Percentiles rank a stretch among this genome's conserved stretches.
Evolutionary conservation across 2,888 invertebrate genomes (phyloP).

Genomic region (Nomada fabriciana): DNA sequence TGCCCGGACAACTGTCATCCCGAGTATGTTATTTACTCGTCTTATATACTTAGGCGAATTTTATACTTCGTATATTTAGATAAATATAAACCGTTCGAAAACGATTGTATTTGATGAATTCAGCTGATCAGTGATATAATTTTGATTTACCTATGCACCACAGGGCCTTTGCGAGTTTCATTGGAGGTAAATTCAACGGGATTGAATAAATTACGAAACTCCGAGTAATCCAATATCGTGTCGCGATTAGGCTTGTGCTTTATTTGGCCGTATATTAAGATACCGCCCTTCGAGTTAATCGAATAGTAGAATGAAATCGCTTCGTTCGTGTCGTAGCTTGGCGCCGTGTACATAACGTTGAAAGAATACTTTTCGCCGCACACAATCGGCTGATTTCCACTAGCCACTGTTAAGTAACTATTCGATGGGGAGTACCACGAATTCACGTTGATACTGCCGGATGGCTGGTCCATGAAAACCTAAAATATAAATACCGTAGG

Average conservation of each 20-base stretch:
- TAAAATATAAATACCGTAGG: slow-evolving; percentile 35
- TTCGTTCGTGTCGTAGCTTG: slow-evolving; percentile 65
- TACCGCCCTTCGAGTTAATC: slow-evolving; percentile 81
- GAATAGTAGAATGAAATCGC: slow-evolving; percentile 81
- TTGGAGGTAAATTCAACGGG: slow-evolving; percentile 75
- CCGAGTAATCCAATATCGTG: slow-evolving; percentile 79
- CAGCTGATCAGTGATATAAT: neutral
- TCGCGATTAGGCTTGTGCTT: slow-evolving; percentile 81
- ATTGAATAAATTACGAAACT: slow-evolving; percentile 80
- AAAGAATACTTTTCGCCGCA: slow-evolving; percentile 83
- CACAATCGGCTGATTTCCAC: slow-evolving; percentile 79
- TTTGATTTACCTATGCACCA: slow-evolving; percentile 76
- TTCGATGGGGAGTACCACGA: slow-evolving; percentile 82
- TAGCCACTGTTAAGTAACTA: slow-evolving; percentile 79
- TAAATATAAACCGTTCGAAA: neutral
- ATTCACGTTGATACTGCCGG: slow-evolving; percentile 80
- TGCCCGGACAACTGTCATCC: no score
- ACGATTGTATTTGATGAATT: neutral
- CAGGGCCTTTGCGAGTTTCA: slow-evolving; percentile 72
- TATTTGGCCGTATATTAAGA: slow-evolving; percentile 81
- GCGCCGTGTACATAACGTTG: slow-evolving; percentile 82
- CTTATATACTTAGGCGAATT: no score
- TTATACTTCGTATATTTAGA: no score
- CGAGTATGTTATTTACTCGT: no score
- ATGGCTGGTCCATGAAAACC: slow-evolving; percentile 83